Evolutionary conservation across 1,140 invertebrate genomes (phyloP).

Genomic region (Matsumurasca onukii): DNA sequence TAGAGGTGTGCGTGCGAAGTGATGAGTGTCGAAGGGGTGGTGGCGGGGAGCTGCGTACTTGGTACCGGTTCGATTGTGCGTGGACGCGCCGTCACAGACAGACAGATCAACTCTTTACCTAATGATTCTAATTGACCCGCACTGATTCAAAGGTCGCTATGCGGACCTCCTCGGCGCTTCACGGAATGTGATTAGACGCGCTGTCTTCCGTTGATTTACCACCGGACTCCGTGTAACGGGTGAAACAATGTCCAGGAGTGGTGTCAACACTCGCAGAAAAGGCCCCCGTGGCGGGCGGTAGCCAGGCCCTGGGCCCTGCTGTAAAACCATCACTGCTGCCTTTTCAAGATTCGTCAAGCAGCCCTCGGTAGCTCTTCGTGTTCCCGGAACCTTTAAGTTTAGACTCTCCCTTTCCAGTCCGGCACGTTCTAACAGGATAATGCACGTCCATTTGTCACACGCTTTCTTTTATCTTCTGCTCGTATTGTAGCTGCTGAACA

Average conservation of each 20-base stretch:
- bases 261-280: constrained; percentile 9
- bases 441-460: too few relatives aligned
- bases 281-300: constrained; percentile 3
- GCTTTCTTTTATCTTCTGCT: too few relatives aligned
- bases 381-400: constrained; percentile 8
- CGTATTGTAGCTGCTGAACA: too few relatives aligned
- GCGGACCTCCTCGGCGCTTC: neutral
- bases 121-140: constrained; percentile 20
- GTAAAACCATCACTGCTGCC: constrained; percentile 5
- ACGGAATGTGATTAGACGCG: neutral
- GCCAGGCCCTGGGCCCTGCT: neutral
- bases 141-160: neutral
- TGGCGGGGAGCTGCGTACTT: neutral
- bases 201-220: neutral
- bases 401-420: constrained; percentile 4
- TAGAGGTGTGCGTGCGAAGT: neutral
- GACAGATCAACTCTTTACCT: neutral
- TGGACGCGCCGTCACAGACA: neutral
- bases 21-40: neutral
- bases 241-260: constrained; percentile 1
- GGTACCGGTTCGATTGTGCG: constrained; percentile 16
- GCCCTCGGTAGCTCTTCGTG: neutral
- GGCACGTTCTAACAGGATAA: neutral
- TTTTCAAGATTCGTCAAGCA: neutral
- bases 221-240: neutral